Evolutionary conservation across 1,140 invertebrate genomes (phyloP).

Genomic region (Belonocnema kinseyi): DNA sequence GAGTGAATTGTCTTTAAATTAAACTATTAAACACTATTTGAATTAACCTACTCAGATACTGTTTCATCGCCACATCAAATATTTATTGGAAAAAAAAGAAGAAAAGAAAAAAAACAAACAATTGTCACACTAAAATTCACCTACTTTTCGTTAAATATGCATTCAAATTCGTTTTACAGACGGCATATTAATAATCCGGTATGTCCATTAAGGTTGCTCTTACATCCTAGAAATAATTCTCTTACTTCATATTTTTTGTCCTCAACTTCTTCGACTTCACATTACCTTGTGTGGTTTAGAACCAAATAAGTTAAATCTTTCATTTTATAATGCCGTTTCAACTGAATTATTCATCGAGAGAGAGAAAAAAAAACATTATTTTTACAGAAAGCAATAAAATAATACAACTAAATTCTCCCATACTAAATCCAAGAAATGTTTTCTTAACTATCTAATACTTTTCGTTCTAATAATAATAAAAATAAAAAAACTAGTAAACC

Average conservation of each 20-base stretch:
- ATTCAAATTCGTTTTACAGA: neutral
- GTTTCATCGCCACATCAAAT: neutral
- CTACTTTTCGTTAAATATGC: neutral
- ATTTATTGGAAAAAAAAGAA: neutral
- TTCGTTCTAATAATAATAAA: neutral
- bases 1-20: neutral
- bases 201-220: neutral
- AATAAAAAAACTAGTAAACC: neutral
- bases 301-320: neutral
- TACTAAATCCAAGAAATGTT: neutral
- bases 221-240: neutral
- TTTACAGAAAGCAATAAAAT: too few relatives aligned
- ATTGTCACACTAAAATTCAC: neutral
- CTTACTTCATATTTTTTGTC: neutral
- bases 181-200: neutral
- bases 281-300: conserved; percentile 1
- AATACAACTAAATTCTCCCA: neutral
- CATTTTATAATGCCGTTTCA: neutral
- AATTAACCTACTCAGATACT: neutral
- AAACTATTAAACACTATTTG: neutral
- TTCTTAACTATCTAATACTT: conserved; percentile 7
- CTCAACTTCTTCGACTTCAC: neutral
- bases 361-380: too few relatives aligned
- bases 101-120: neutral
- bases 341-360: neutral